phyloP scores from a whole-genome alignment of 2,113 vertebrate genomes.

The Scytalopus superciliaris region DNA sequence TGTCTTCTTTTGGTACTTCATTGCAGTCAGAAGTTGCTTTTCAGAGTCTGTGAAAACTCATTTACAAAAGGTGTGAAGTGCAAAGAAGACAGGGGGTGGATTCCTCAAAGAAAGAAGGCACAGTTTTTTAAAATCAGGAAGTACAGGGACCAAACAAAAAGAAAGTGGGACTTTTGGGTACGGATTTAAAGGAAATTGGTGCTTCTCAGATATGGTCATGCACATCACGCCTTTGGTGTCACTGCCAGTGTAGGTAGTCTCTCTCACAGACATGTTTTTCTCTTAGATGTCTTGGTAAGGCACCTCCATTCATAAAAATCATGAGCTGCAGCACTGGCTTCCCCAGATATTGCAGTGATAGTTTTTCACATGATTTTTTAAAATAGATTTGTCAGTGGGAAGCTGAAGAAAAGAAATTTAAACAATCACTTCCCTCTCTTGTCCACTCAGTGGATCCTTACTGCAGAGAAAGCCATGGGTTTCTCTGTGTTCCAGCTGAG shows the following conservation, averaged over 20 bases:
- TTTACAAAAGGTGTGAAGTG: neutral
- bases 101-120: neutral
- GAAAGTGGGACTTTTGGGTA: neutral
- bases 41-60: accelerated
- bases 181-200: neutral
- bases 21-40: neutral
- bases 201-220: neutral
- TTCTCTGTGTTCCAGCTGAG: neutral
- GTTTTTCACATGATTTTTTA: neutral
- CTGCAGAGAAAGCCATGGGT: neutral
- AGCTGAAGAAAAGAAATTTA: neutral
- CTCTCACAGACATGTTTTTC: neutral
- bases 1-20: neutral
- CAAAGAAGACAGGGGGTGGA: neutral
- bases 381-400: neutral
- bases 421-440: neutral
- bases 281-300: neutral
- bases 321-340: neutral
- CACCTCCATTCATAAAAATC: neutral
- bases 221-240: neutral
- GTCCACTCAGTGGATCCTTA: neutral
- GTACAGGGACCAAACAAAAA: neutral
- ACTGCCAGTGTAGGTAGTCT: neutral
- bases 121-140: neutral
- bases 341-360: neutral